A percentile compares a stretch with the other conserved stretches of the same genome.
Conservation (phyloP, 2,797 vertebrate species). For the Propithecus deckenii region DNA sequence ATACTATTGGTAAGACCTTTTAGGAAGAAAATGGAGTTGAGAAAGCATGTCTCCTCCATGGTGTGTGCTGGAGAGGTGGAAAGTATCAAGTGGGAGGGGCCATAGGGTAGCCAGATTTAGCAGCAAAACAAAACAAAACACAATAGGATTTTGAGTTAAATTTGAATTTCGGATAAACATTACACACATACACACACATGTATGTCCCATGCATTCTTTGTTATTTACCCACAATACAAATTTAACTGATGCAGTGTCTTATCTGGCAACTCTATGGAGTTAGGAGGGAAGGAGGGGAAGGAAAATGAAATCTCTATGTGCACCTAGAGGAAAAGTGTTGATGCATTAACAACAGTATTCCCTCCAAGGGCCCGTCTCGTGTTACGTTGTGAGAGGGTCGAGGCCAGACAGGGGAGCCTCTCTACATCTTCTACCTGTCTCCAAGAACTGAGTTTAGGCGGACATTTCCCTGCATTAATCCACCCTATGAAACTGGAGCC, state of each 20-base stretch:
- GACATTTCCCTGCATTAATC: background rate
- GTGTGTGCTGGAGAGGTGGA: background rate
- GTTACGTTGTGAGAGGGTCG: background rate
- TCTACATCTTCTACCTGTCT: slow-evolving; percentile 8
- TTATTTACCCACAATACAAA: slow-evolving; percentile 17
- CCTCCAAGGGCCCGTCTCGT: background rate
- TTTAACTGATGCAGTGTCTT: background rate
- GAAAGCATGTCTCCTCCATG: background rate
- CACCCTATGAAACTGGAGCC: slow-evolving; percentile 4
- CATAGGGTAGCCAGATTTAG: background rate
- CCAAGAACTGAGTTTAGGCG: background rate
- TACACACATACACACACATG: background rate
- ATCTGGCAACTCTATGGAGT: background rate
- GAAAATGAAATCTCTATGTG: background rate
- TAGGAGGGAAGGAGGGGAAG: background rate
- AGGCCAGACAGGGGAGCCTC: background rate
- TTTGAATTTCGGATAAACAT: slow-evolving; percentile 23
- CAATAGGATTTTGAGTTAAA: background rate
- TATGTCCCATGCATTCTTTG: background rate
- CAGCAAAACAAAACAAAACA: background rate
- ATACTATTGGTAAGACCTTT: background rate
- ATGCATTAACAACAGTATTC: background rate
- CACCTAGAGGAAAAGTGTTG: background rate
- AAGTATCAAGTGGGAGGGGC: background rate
- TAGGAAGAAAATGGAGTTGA: background rate